These are phyloP conservation scores for Schizothorax lantsangensis DNA, from an alignment of 2,797 vertebrate genomes.

Conservation along the genomic window DNA sequence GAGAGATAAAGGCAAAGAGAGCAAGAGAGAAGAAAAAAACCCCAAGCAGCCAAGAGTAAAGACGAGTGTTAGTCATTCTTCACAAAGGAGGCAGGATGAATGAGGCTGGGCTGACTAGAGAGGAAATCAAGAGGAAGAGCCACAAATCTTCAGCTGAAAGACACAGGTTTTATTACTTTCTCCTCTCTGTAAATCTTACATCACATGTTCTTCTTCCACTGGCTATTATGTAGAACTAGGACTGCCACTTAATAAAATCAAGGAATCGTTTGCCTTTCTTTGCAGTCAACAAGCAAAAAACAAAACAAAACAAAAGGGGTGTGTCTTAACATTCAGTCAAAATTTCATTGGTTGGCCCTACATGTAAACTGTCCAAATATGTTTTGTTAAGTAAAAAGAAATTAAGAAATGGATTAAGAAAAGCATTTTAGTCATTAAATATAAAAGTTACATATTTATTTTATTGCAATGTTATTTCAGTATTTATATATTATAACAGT, in stretches of 20 bases:
- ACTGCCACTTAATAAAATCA: background rate
- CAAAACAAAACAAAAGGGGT: background rate
- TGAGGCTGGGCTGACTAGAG: slow-evolving; percentile 46
- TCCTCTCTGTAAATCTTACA: slow-evolving; percentile 39
- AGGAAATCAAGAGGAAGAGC: slow-evolving; percentile 28
- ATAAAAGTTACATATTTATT: background rate
- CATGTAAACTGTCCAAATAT: background rate
- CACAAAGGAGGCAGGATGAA: slow-evolving; percentile 48
- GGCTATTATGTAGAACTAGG: background rate
- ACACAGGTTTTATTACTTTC: slow-evolving; percentile 51
- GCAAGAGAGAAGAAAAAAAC: background rate
- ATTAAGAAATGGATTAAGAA: background rate
- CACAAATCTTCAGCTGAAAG: slow-evolving; percentile 40
- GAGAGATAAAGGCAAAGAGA: background rate
- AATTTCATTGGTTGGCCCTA: background rate
- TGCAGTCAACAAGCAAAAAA: background rate
- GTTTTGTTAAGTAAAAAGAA: background rate
- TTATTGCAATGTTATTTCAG: background rate
- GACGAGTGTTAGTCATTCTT: slow-evolving; percentile 65
- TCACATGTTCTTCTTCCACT: slow-evolving; percentile 21
- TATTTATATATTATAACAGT: background rate
- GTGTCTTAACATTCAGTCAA: background rate
- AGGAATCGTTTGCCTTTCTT: background rate
- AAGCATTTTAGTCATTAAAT: background rate
- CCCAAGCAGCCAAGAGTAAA: slow-evolving; percentile 5